A percentile compares a stretch with the other conserved stretches of the same genome.
Conservation (phyloP, 2,888 invertebrate genomes). For the Adelphocoris suturalis region DNA sequence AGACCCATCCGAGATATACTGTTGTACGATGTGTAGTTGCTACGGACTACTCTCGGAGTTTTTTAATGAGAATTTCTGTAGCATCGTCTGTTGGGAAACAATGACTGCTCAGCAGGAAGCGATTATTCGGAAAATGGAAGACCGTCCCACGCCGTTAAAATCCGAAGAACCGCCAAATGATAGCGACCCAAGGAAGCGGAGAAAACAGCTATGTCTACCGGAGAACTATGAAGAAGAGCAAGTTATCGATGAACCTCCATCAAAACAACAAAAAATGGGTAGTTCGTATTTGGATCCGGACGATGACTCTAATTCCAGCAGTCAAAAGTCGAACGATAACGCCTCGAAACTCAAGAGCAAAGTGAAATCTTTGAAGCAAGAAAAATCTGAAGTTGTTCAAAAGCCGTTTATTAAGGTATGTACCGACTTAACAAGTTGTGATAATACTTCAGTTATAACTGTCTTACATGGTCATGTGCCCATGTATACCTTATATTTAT, state of each 20-base stretch:
- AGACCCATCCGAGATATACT: constrained; percentile 82
- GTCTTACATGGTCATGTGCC: too few relatives aligned
- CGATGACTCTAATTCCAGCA: not conserved
- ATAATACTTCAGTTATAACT: not conserved
- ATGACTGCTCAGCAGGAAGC: constrained; percentile 64
- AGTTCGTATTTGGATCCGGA: not conserved
- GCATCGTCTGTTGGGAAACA: constrained; percentile 84
- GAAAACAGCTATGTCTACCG: not conserved
- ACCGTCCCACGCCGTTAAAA: constrained; percentile 15
- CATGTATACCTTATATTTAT: too few relatives aligned
- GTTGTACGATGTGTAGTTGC: constrained; percentile 91
- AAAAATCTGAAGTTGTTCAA: not conserved
- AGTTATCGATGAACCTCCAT: not conserved
- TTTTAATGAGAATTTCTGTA: constrained; percentile 88
- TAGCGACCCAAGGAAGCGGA: constrained; percentile 47
- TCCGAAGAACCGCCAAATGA: not conserved
- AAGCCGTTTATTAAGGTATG: not conserved
- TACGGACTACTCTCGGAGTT: constrained; percentile 92
- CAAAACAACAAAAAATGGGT: not conserved
- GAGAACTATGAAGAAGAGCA: constrained; percentile 4
- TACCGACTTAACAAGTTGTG: not conserved
- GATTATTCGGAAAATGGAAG: constrained; percentile 64
- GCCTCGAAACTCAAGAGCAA: not conserved
- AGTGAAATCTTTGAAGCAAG: not conserved
- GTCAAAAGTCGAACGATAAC: constrained; percentile 8